Percentiles rank a stretch among this genome's conserved stretches.
Conservation (phyloP, 2,113 vertebrate genomes). For the Pipa parva region DNA sequence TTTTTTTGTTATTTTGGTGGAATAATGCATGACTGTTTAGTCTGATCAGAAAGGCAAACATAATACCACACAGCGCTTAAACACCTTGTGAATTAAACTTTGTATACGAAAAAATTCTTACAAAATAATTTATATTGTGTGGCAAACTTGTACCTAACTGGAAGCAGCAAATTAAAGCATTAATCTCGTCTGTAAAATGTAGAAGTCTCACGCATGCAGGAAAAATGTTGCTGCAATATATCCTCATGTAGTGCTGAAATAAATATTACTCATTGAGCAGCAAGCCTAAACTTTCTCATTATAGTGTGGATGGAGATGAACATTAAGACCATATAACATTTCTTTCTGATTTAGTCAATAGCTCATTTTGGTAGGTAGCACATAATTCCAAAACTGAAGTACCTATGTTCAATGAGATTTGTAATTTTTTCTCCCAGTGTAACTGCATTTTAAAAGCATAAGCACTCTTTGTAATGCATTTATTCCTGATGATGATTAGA, state of each 20-base stretch:
- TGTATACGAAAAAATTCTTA: slow-evolving; percentile 75
- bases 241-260: slow-evolving; percentile 80
- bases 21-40: slow-evolving; percentile 51
- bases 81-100: slow-evolving; percentile 73
- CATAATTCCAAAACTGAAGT: slow-evolving; percentile 73
- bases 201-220: slow-evolving; percentile 66
- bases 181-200: slow-evolving; percentile 80
- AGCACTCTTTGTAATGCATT: slow-evolving; percentile 62
- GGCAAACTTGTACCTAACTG: slow-evolving; percentile 77
- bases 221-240: slow-evolving; percentile 78
- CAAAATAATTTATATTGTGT: slow-evolving; percentile 77
- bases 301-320: slow-evolving; percentile 75
- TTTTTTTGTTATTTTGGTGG: slow-evolving; percentile 57
- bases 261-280: slow-evolving; percentile 76
- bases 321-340: slow-evolving; percentile 78
- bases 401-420: slow-evolving; percentile 66
- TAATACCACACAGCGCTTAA: slow-evolving; percentile 67
- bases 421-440: slow-evolving; percentile 52
- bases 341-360: slow-evolving; percentile 79
- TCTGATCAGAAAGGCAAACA: slow-evolving; percentile 50
- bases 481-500: slow-evolving; percentile 61
- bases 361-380: slow-evolving; percentile 75
- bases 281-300: slow-evolving; percentile 79
- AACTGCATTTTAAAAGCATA: slow-evolving; percentile 58
- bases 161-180: slow-evolving; percentile 82